A percentile compares a stretch with the other conserved stretches of the same genome.
These are phyloP conservation scores for Petrosia ficiformis DNA, from an alignment of 37 sponge, comb jelly and placozoan species.

Conservation along the genomic window DNA sequence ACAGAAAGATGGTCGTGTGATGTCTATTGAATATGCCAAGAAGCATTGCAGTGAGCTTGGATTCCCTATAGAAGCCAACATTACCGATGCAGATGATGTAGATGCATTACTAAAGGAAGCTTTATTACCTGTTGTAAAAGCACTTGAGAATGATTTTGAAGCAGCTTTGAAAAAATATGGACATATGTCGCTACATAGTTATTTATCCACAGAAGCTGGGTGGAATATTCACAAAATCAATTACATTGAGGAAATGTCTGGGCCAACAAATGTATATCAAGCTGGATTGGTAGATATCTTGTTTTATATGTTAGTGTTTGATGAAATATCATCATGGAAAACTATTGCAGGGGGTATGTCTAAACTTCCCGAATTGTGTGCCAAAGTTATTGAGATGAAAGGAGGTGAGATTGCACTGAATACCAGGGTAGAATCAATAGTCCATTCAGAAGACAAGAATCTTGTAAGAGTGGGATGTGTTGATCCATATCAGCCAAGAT, in stretches of 20 bases:
- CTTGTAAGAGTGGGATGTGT: too few relatives aligned
- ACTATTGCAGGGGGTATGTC: too few relatives aligned
- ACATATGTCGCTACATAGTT: slow-evolving; percentile 7
- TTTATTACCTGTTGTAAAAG: slow-evolving; percentile 8
- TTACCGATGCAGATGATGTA: slow-evolving; percentile 13
- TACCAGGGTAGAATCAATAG: not conserved
- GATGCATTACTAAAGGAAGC: slow-evolving; percentile 12
- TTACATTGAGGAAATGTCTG: slow-evolving; percentile 29
- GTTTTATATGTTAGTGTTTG: too few relatives aligned
- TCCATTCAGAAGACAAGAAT: too few relatives aligned
- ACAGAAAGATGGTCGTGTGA: too few relatives aligned
- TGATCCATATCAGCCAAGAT: too few relatives aligned
- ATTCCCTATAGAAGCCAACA: slow-evolving; percentile 10
- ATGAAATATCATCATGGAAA: too few relatives aligned
- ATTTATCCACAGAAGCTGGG: slow-evolving; percentile 3
- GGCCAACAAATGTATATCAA: slow-evolving; percentile 18
- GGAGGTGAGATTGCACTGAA: too few relatives aligned
- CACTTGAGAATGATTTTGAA: too few relatives aligned
- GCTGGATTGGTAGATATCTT: slow-evolving; percentile 16
- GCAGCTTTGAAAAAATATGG: slow-evolving; percentile 23
- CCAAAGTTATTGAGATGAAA: too few relatives aligned
- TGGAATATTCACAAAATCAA: slow-evolving; percentile 27
- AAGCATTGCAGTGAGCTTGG: too few relatives aligned
- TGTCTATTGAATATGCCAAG: slow-evolving; percentile 21
- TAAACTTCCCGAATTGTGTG: too few relatives aligned